Base-by-base conservation (phyloP, 2,797 vertebrate genomes). In the Phrynocephalus guinanensis region DNA sequence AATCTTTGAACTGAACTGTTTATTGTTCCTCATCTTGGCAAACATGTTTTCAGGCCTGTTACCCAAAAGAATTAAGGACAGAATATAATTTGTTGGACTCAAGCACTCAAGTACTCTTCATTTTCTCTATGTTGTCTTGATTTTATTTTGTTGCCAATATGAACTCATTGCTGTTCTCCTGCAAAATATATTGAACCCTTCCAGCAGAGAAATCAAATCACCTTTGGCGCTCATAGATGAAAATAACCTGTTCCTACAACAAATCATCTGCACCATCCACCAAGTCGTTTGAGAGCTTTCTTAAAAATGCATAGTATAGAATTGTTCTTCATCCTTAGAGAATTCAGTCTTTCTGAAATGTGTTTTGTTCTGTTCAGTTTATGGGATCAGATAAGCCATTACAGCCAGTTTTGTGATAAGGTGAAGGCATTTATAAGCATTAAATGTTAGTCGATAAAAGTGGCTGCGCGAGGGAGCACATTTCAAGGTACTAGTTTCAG, bases 361-460 rank as follows among this genome's bases (percentile, higher is more conserved):
- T n/a, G 38, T n/a, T 56, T 38, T 90, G 79, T 89, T 81, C 63
- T 48, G 22, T 0, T 44, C 78, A 72, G 26, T 0, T 15, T 70
- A 8, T 18, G 82, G 79, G 71, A 86, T 79, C 60, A 84, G 63
- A 50, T 87, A 88, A 85, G 0, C 0, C 88, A 13, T n/a, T 79
- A 85, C 7, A 28, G 87, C 16, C 1, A 20, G 3, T 5, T 67
- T 90, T 76, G 82, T 88, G 0, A 0, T 72, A 93, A 89, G 87
- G 2, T 15, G 91, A 91, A 89, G 75, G 0, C 26, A 24, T 91
- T 87, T 75, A 67, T 52, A 84, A 15, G 5, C 84, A 85, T 28
- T 78, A 87, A 92, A 88, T 66, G 0, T 44, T 28, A 15, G 67
- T 24, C 79, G 7, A 10, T 82, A 83, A 90, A 86, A 73, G 68